phyloP scores from a whole-genome alignment of 2,113 vertebrate species.

The Eira barbara region DNA sequence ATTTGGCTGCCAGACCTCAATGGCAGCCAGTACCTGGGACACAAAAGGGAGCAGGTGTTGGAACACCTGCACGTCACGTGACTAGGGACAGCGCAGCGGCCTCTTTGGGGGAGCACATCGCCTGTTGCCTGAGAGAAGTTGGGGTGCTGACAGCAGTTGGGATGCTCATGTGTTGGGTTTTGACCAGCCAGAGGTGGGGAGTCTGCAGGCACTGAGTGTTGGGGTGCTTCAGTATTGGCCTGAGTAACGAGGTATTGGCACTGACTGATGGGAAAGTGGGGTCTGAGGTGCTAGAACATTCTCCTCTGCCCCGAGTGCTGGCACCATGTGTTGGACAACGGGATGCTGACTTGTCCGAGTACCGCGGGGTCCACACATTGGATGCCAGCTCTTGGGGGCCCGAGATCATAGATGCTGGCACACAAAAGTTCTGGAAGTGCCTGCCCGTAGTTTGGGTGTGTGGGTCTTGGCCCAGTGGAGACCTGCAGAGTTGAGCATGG shows the following conservation, averaged over 20 bases:
- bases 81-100: neutral
- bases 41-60: neutral
- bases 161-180: neutral
- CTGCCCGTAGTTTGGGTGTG: neutral
- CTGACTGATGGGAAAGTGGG: neutral
- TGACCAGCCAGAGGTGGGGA: neutral
- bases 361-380: neutral
- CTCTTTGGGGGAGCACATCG: neutral
- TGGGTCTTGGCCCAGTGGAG: neutral
- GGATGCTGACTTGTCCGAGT: neutral
- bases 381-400: neutral
- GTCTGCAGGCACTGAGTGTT: neutral
- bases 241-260: neutral
- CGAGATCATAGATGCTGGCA: neutral
- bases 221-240: neutral
- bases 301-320: neutral
- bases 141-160: neutral
- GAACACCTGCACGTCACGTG: neutral
- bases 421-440: neutral
- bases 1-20: neutral
- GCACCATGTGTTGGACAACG: neutral
- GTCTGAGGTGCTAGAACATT: neutral
- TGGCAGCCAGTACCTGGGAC: neutral
- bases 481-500: neutral
- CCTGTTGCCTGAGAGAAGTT: neutral